Evolutionary conservation across 2,113 vertebrate genomes (phyloP).

Genomic region (pig (Sus scrofa)): DNA sequence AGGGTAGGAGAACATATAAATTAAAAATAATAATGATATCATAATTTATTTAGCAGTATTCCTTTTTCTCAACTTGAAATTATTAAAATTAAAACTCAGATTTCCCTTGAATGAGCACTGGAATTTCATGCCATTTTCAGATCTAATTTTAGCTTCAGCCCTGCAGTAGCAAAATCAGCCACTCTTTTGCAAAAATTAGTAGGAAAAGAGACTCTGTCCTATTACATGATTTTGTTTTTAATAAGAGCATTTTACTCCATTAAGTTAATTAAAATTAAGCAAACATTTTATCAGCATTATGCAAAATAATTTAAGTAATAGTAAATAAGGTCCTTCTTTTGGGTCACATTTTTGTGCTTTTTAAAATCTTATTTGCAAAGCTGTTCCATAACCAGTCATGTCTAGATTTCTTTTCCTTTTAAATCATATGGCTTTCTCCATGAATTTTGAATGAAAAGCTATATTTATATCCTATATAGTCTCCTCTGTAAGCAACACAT

Average conservation of each 20-base stretch:
- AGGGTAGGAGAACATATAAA: neutral
- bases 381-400: conserved; percentile 38
- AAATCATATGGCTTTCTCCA: conserved; percentile 30
- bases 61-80: neutral
- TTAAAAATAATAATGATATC: neutral
- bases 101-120: neutral
- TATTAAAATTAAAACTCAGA: neutral
- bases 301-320: conserved; percentile 40
- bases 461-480: conserved; percentile 17
- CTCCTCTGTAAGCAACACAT: conserved; percentile 43
- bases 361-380: conserved; percentile 43
- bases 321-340: conserved; percentile 55
- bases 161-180: neutral
- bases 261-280: conserved; percentile 65
- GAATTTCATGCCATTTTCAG: conserved; percentile 2
- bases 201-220: neutral
- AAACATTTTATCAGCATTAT: conserved; percentile 36
- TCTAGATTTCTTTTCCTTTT: conserved; percentile 35
- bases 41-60: neutral
- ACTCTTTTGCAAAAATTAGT: neutral
- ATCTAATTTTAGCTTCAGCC: neutral
- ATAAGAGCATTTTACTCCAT: neutral
- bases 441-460: conserved; percentile 75
- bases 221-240: neutral
- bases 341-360: neutral